phyloP scores from a whole-genome alignment of 2,113 vertebrate species.

The Condylura cristata region DNA sequence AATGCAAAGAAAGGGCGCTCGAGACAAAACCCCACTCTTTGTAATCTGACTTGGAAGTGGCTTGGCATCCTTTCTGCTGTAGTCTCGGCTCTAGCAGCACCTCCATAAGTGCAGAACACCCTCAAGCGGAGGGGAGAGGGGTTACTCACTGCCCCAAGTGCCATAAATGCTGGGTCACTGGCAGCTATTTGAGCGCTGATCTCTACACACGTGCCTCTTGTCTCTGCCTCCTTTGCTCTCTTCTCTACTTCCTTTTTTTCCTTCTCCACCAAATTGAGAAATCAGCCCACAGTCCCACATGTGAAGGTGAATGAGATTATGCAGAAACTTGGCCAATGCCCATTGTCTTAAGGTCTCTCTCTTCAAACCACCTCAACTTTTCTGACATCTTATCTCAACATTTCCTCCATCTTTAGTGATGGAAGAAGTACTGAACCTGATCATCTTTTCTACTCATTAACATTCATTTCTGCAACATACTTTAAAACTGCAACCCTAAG shows the following conservation, averaged over 20 bases:
- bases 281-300: background rate
- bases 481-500: background rate
- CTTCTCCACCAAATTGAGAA: background rate
- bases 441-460: background rate
- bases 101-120: background rate
- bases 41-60: background rate
- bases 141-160: background rate
- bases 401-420: background rate
- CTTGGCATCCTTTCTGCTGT: background rate
- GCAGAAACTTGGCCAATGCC: background rate
- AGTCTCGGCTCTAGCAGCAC: background rate
- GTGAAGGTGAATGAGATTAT: background rate
- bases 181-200: background rate
- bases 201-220: background rate
- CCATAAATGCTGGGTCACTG: fast-evolving
- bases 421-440: background rate
- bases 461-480: background rate
- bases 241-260: background rate
- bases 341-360: background rate
- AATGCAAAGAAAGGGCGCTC: background rate
- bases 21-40: background rate
- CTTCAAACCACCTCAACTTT: background rate
- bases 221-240: background rate
- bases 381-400: background rate
- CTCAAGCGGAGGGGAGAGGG: background rate